Evolutionary conservation across 2,797 vertebrate species (phyloP).

Genomic region (Okamejei kenojei): DNA sequence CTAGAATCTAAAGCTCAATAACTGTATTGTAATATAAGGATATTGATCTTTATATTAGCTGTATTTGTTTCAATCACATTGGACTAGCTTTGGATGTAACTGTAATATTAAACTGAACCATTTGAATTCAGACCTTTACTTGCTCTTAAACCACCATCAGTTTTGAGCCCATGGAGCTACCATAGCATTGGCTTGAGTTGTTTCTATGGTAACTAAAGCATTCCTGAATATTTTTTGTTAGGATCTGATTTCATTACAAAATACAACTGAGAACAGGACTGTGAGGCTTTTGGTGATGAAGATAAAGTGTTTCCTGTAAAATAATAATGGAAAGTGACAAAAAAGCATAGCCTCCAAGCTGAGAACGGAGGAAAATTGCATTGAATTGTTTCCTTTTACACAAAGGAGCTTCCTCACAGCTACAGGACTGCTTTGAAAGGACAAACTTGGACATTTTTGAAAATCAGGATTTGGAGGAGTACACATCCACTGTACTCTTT

Average conservation of each 20-base stretch:
- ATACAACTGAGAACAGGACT: constrained; percentile 11
- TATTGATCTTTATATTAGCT: background rate
- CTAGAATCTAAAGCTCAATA: background rate
- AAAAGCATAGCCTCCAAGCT: background rate
- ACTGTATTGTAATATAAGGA: background rate
- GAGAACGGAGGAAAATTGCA: too few species aligned
- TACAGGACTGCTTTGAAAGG: too few species aligned
- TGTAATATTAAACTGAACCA: background rate
- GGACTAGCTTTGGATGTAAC: background rate
- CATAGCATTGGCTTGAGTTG: background rate
- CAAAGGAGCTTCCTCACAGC: too few species aligned
- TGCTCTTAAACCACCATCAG: background rate
- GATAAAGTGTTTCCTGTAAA: constrained; percentile 22
- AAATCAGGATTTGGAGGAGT: too few species aligned
- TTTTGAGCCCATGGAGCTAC: background rate
- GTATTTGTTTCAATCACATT: background rate
- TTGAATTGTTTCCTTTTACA: too few species aligned
- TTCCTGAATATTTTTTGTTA: constrained; percentile 17
- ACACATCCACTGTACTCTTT: too few species aligned
- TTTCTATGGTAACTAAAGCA: constrained; percentile 29
- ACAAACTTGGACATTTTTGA: too few species aligned
- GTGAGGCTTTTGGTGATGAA: background rate
- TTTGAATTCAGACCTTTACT: constrained; percentile 28
- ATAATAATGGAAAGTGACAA: background rate
- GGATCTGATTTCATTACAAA: background rate